Evolutionary conservation across 1,140 invertebrate genomes (phyloP).

Genomic region (Oryctes rhinoceros): DNA sequence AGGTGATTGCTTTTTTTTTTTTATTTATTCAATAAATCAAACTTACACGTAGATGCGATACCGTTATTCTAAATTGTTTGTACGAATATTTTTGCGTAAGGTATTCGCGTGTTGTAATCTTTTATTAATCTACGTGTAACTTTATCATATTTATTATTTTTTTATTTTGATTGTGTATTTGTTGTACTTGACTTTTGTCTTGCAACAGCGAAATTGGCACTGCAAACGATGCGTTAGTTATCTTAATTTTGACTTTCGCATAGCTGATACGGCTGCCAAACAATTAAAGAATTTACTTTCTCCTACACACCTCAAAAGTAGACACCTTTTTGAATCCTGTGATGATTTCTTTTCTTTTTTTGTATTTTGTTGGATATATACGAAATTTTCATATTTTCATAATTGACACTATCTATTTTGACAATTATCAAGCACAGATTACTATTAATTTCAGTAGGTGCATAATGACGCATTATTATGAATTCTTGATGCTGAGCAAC

Average conservation of each 20-base stretch:
- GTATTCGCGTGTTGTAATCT: not conserved
- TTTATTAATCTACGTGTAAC: constrained; percentile 5
- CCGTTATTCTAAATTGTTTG: not conserved
- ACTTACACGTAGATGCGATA: constrained; percentile 9
- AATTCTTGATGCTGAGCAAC: too few species aligned
- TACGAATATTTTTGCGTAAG: not conserved
- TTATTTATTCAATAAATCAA: not conserved
- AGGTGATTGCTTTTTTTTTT: constrained; percentile 36
- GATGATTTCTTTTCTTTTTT: constrained; percentile 10
- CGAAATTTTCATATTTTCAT: not conserved
- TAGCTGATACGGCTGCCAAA: constrained; percentile 1
- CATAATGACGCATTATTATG: too few species aligned
- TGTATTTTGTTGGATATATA: not conserved
- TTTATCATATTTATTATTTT: not conserved
- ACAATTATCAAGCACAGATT: too few species aligned
- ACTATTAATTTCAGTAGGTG: too few species aligned
- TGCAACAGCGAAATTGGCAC: constrained; percentile 51
- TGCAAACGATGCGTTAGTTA: constrained; percentile 5
- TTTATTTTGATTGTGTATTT: constrained; percentile 38
- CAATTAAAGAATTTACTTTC: constrained; percentile 14
- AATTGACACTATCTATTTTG: constrained; percentile 26
- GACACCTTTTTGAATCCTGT: constrained; percentile 27
- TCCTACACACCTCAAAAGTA: constrained; percentile 30
- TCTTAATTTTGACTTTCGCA: constrained; percentile 19
- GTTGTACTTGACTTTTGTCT: constrained; percentile 47